These are phyloP conservation scores for Saxidomus purpurata DNA, from an alignment of 1,140 invertebrate genomes.

Conservation along the genomic window DNA sequence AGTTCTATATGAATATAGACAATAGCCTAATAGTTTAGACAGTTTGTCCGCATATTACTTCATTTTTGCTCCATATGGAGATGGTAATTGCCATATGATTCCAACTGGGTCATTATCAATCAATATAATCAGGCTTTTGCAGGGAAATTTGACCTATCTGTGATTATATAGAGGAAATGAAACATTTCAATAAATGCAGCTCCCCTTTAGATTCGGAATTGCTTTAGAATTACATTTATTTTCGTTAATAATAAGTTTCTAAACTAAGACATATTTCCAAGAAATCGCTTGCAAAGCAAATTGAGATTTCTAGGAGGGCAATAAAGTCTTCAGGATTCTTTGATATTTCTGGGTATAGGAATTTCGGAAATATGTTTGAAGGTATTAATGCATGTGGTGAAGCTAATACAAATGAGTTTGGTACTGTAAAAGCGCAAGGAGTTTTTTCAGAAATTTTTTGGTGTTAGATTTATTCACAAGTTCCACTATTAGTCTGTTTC, in stretches of 20 bases:
- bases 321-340: not conserved
- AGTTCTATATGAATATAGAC: no score
- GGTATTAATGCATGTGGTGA: no score
- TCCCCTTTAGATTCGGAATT: not conserved
- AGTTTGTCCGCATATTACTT: not conserved
- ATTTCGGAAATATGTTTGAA: no score
- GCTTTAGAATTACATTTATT: not conserved
- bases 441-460: no score
- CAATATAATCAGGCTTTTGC: not conserved
- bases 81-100: not conserved
- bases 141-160: constrained; percentile 25
- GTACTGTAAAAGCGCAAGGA: no score
- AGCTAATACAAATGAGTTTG: no score
- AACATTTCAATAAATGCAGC: not conserved
- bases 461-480: no score
- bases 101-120: not conserved
- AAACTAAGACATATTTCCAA: not conserved
- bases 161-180: constrained; percentile 11
- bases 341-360: no score
- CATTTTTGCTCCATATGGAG: not conserved
- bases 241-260: not conserved
- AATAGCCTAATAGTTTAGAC: no score
- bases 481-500: no score
- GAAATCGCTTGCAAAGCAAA: not conserved
- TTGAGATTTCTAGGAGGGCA: not conserved